Conservation (phyloP, 2,888 invertebrate genomes). For the Fragum fragum region DNA sequence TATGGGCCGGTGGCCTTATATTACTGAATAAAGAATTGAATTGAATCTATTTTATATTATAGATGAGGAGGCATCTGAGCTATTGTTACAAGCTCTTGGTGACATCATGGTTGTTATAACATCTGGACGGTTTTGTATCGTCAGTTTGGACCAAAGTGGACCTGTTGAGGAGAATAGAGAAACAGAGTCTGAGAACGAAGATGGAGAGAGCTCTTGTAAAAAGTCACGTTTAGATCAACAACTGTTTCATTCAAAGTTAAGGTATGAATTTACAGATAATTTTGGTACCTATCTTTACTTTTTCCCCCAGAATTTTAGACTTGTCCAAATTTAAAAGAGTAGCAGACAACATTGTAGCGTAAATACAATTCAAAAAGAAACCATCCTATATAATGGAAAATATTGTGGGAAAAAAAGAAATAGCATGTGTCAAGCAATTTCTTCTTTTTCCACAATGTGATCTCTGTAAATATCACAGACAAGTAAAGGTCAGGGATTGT, state of each 20-base stretch:
- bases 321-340: too few species aligned
- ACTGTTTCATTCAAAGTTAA: constrained; percentile 79
- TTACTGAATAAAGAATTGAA: too few species aligned
- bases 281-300: too few species aligned
- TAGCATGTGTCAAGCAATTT: too few species aligned
- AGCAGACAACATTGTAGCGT: too few species aligned
- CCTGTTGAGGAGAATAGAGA: constrained; percentile 35
- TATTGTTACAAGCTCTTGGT: constrained; percentile 72
- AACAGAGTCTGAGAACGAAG: constrained; percentile 38
- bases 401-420: too few species aligned
- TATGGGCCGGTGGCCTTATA: too few species aligned
- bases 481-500: too few species aligned
- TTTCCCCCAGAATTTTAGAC: too few species aligned
- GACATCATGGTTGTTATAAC: constrained; percentile 76
- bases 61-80: constrained; percentile 73
- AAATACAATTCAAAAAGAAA: too few species aligned
- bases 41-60: constrained; percentile 47
- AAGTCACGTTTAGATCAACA: constrained; percentile 79
- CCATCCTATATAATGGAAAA: too few species aligned
- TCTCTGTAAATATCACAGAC: too few species aligned
- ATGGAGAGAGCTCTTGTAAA: constrained; percentile 77
- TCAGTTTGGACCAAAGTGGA: constrained; percentile 63
- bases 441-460: background rate
- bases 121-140: constrained; percentile 68
- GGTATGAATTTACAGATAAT: constrained; percentile 57